These are phyloP conservation scores for Drosophila triauraria DNA, from an alignment of 1,140 invertebrate species.

Conservation along the genomic window DNA sequence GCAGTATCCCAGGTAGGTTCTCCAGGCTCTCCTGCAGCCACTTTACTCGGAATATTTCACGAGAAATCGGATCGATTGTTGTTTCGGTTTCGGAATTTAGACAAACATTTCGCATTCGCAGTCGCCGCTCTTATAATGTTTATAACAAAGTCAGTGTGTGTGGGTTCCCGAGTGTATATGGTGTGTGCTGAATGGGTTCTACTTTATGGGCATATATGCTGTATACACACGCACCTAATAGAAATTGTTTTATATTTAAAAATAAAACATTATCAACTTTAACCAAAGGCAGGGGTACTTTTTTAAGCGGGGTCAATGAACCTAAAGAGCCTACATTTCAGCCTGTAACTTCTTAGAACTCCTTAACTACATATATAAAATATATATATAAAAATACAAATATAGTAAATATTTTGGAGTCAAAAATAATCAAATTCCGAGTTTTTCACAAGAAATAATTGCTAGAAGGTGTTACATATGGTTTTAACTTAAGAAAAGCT, in stretches of 20 bases:
- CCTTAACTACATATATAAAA: too few relatives aligned
- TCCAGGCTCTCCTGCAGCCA: not conserved
- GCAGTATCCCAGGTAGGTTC: slow-evolving; percentile 89
- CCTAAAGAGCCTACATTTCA: not conserved
- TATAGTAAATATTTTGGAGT: too few relatives aligned
- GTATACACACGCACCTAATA: not conserved
- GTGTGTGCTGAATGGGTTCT: slow-evolving; percentile 12
- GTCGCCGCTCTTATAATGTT: not conserved
- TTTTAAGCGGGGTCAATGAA: not conserved
- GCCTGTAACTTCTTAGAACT: too few relatives aligned
- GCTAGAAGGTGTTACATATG: too few relatives aligned
- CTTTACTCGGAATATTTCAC: not conserved
- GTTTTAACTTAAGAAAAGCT: too few relatives aligned
- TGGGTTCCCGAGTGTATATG: not conserved
- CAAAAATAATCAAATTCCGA: too few relatives aligned
- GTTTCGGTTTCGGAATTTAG: slow-evolving; percentile 10
- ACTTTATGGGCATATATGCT: too few relatives aligned
- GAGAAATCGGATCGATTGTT: slow-evolving; percentile 2
- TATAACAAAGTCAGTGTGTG: slow-evolving; percentile 22
- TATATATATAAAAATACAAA: too few relatives aligned
- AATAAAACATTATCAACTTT: not conserved
- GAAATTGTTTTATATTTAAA: slow-evolving; percentile 4
- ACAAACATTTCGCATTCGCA: slow-evolving; percentile 17
- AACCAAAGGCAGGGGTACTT: not conserved
- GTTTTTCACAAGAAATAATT: too few relatives aligned